Base-by-base conservation (phyloP, 2,113 vertebrate genomes). In the Accipiter virgatus region DNA sequence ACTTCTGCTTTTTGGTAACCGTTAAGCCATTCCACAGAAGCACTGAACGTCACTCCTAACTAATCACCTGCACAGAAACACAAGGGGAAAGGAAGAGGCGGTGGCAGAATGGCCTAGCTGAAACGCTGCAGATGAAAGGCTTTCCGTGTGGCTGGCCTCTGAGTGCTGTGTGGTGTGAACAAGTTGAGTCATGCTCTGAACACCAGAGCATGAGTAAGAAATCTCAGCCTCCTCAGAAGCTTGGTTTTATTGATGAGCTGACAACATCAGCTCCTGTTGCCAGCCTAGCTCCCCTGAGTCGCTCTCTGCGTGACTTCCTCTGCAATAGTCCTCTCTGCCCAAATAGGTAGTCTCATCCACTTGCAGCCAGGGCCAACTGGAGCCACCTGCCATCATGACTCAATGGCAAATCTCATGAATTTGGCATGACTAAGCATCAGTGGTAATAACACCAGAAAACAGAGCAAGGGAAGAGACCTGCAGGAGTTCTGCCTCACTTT, bases 131-230 rank as follows among this genome's bases (percentile, higher is more conserved):
- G 45, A 65, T 48, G 61, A 86, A 86, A 94, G 77, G 74, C 16
- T 62, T 92, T 67, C 31, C 0, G 0, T 29, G 25, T 74, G 72
- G 68, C 63, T 68, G 25, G 62, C 59, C 58, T 65, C 53, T 0
- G 0, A 79, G 45, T 34, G 59, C 74, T 14, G 9, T 65, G 72
- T 20, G 0, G 32, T 83, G 25, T 36, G 67, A 86, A 72, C 0
- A 1, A 65, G 63, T 66, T 95, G 93, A 97, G 88, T 97, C 96
- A 95, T 10, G 22, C 77, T 95, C 77, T 56, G 81, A 95, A 81
- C 61, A 53, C 43, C 29, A 85, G 61, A 79, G 83, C 61, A 71
- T 97, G 88, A 96, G 83, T 96, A 95, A 95, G 91, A 86, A 81
- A 65, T 71, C 73, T 95, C 77, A 89, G 53, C 73, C 62, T 66